Percentiles rank a stretch among this genome's conserved stretches.
Evolutionary conservation across 92 coral and sea anemone species (phyloP).

Genomic region (Muricea muricata): DNA sequence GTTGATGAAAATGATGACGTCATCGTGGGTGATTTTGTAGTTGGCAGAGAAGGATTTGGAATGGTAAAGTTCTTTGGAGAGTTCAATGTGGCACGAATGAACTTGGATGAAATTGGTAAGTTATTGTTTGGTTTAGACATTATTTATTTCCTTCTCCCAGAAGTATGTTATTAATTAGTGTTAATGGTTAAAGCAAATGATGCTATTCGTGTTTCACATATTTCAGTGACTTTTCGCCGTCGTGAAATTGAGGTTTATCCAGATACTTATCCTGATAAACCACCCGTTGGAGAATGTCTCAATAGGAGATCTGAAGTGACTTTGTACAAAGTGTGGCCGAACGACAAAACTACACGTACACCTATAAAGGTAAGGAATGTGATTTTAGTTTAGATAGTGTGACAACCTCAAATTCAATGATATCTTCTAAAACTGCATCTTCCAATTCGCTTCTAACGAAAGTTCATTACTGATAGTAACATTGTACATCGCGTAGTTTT

Average conservation of each 20-base stretch:
- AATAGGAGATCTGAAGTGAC: constrained; percentile 96
- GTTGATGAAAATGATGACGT: constrained; percentile 83
- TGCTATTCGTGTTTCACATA: background rate
- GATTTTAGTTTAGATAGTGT: background rate
- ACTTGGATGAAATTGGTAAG: constrained; percentile 93
- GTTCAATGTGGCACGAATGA: constrained; percentile 89
- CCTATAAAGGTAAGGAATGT: constrained; percentile 76
- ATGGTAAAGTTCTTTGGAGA: constrained; percentile 88
- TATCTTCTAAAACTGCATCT: no score
- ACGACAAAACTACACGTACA: constrained; percentile 85
- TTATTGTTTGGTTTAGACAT: background rate
- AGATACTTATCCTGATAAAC: constrained; percentile 83
- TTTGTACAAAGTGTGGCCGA: constrained; percentile 94
- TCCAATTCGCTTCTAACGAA: no score
- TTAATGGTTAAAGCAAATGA: background rate
- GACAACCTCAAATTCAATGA: no score
- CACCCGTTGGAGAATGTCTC: constrained; percentile 87
- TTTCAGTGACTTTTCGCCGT: constrained; percentile 86
- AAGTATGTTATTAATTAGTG: background rate
- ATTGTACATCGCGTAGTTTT: no score
- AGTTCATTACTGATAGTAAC: no score
- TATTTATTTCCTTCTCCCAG: background rate
- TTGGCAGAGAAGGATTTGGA: constrained; percentile 92
- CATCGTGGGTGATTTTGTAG: constrained; percentile 83
- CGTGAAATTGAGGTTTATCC: constrained; percentile 99